A percentile compares a stretch with the other conserved stretches of the same genome.
These are phyloP conservation scores for Drosophila repleta DNA, from an alignment of 1,140 invertebrate species.

Conservation along the genomic window DNA sequence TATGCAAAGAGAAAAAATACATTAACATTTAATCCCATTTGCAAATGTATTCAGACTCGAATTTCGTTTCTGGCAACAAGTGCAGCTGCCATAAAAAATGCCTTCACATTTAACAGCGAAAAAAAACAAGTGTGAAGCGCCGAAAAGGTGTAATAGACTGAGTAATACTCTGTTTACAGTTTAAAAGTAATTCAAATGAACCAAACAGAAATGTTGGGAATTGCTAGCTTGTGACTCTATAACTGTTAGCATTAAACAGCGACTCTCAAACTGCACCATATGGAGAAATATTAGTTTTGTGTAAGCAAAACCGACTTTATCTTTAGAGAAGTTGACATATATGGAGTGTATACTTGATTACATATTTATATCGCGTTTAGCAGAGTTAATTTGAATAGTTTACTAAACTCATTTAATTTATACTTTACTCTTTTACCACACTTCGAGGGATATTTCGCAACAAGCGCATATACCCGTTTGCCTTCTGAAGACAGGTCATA, in stretches of 20 bases:
- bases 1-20: neutral
- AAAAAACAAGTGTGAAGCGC: neutral
- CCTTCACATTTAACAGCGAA: neutral
- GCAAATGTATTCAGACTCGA: slow-evolving; percentile 9
- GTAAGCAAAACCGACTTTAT: too few species aligned
- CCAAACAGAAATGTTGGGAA: neutral
- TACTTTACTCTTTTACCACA: too few species aligned
- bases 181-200: too few species aligned
- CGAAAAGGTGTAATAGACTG: neutral
- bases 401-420: too few species aligned
- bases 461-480: neutral
- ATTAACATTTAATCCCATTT: slow-evolving; percentile 62
- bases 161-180: neutral
- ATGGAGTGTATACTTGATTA: too few species aligned
- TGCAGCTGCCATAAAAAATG: slow-evolving; percentile 45
- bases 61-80: slow-evolving; percentile 26
- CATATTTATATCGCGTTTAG: neutral
- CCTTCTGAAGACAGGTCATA: neutral
- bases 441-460: too few species aligned
- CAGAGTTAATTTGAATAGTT: too few species aligned
- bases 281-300: neutral
- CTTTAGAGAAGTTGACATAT: too few species aligned
- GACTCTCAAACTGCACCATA: neutral
- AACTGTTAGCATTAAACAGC: neutral
- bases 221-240: too few species aligned